Evolutionary conservation across 2,888 invertebrate species (phyloP), one percentile per base, ranked within the genome.

Genomic region (Caenorhabditis sp.): DNA sequence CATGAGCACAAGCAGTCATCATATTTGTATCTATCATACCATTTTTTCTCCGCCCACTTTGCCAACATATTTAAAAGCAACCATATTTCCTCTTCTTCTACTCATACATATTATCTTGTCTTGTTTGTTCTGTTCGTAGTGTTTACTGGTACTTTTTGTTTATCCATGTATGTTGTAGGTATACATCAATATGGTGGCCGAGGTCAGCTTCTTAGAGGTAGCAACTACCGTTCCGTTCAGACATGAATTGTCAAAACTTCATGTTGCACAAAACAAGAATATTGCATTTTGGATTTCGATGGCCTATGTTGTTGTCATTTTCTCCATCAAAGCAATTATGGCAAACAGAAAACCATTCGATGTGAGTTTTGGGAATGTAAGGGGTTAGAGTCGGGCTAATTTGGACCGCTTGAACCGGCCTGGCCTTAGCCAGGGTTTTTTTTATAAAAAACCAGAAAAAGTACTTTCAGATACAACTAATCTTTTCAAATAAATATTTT

Each of bases 261-360:
- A 83, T 66, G 76, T 81, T 51, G 66, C 75, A 12, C 64, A 71
- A 23, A 74, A 76, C 12, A 70, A 71, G 62, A 59, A 57, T 55
- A 57, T 70, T 3, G 79, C 80, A 21, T 81, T 84, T 73, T 78
- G 76, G 70, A 75, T 83, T 66, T 82, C 84, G 1, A 76, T 85
- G 61, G 78, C 72, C 53, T 86, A 86, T 59, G 76, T 86, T 27
- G 81, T 85, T 31, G 80, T 78, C 59, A 84, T 86, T 70, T 86
- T 86, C 69, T 66, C 76, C 55, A 73, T 85, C 66, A 83, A 86
- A 63, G 76, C 76, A 23, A 62, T 77, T 61, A 86, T 86, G 86
- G 62, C 65, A 17, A 81, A 84, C 58, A 67, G 80, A 49, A 84
- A 85, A 58, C 82, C 85, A 3, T 81, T 78, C 63, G 78, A 84